A percentile compares a stretch with the other conserved stretches of the same genome.
phyloP scores from a whole-genome alignment of 2,113 vertebrate genomes.

The Ginglymostoma cirratum region DNA sequence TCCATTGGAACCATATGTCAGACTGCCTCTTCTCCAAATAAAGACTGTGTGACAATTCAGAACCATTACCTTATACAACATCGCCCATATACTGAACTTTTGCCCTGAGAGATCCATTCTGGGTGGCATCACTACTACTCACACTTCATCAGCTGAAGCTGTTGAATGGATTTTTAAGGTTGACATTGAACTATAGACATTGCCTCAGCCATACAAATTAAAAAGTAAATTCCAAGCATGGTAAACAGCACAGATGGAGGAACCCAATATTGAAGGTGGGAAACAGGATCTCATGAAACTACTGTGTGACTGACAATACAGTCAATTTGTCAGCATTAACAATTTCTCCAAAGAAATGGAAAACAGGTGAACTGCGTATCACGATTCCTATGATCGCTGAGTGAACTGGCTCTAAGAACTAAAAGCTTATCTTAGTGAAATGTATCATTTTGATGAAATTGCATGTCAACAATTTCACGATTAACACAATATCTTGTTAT shows the following conservation, averaged over 20 bases:
- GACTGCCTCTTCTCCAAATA: too few relatives aligned
- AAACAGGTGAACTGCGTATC: background rate
- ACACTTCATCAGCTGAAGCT: background rate
- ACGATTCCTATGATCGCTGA: background rate
- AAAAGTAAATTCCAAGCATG: background rate
- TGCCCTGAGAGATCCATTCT: background rate
- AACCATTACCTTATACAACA: too few relatives aligned
- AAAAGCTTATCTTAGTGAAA: background rate
- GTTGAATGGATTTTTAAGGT: background rate
- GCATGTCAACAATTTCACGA: background rate
- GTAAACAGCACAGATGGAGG: background rate
- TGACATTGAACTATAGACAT: background rate
- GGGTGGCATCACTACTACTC: background rate
- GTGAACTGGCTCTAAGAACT: background rate
- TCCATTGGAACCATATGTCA: too few relatives aligned
- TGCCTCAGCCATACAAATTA: background rate
- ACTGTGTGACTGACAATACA: background rate
- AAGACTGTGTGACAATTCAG: too few relatives aligned
- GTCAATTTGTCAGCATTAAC: constrained; percentile 2
- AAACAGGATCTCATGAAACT: background rate
- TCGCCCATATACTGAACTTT: background rate
- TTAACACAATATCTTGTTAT: background rate
- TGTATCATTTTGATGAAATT: background rate
- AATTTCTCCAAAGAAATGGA: background rate
- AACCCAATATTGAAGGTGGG: background rate